These are phyloP conservation scores for Petrophora chlorosata DNA, from an alignment of 2,888 invertebrate species.

Conservation along the genomic window DNA sequence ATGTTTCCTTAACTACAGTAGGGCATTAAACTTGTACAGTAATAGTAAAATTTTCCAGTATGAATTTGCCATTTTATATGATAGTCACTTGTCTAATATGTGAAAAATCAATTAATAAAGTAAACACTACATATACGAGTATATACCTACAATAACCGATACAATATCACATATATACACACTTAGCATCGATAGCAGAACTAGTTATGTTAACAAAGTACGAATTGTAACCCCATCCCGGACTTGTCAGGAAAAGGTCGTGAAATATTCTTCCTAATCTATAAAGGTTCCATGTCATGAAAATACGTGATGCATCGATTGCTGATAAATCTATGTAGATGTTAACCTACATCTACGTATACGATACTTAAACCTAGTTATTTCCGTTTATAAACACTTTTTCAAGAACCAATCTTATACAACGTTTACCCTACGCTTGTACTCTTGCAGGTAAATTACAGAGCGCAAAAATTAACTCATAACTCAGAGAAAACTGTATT, in stretches of 20 bases:
- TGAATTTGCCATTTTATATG: no score
- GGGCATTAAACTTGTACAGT: no score
- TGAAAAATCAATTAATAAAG: no score
- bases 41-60: no score
- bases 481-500: slow-evolving; percentile 50
- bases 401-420: background rate
- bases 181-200: slow-evolving; percentile 1
- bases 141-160: no score
- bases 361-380: no score
- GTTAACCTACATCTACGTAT: no score
- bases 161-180: no score
- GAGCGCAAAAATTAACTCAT: slow-evolving; percentile 50
- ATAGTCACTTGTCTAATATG: no score
- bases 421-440: slow-evolving; percentile 1
- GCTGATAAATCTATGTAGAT: no score
- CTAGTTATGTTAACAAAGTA: slow-evolving; percentile 21
- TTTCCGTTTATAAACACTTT: background rate
- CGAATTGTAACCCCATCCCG: slow-evolving; percentile 22
- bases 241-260: slow-evolving; percentile 21
- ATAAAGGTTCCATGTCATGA: slow-evolving; percentile 13
- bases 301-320: slow-evolving; percentile 5
- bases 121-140: no score
- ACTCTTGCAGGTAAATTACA: slow-evolving; percentile 27
- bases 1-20: no score
- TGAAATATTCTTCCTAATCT: slow-evolving; percentile 19